Evolutionary conservation across 1,140 invertebrate genomes (phyloP), one percentile per base, ranked within the genome.

Genomic region (Trichogramma pretiosum): DNA sequence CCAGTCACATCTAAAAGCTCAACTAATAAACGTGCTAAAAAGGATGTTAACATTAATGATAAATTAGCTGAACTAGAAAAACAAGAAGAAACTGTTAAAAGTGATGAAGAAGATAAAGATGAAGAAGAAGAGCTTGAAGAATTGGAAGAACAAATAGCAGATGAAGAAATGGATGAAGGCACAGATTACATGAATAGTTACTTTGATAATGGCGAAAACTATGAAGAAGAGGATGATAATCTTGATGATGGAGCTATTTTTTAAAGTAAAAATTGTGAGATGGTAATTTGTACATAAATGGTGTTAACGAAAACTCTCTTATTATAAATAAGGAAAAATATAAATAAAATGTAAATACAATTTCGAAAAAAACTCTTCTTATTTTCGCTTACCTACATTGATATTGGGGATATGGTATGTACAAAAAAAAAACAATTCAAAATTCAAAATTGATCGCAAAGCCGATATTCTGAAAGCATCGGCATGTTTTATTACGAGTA

Each of bases 141-240:
- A 23, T 64, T 59, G 1, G 65, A 72, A 16, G 70, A 75, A 14
- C 72, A 76, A 1, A 73, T 77, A 18, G 37, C 67, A 18, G 80
- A 83, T 50, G 78, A 81, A 52, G 80, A 83, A 59, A 81, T 82
- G 78, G 81, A 83, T 55, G 79, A 83, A 52, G 83, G 81, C 17
- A 85, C 82, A n/a, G 82, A 84, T 66, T 89, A 89, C 68, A 79
- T 79, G 3, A 83, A 85, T 57, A 85, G 80, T 61, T 89, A 89
- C 60, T 91, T 90, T 67, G 87, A 92, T 64, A 89, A 90, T 70
- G 88, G 88, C 13, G 88, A 91, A 69, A 79, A 75, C 21, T 89
- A 86, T 65, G 80, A 88, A 57, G 87, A 90, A 55, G 87, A 90
- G 56, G 87, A 90, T 62, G 87, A 91, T 59, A 86, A 87, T 63